Percentiles rank a stretch among this genome's conserved stretches.
Evolutionary conservation across 2,888 invertebrate species (phyloP).

Genomic region (Chloroclysta siterata): DNA sequence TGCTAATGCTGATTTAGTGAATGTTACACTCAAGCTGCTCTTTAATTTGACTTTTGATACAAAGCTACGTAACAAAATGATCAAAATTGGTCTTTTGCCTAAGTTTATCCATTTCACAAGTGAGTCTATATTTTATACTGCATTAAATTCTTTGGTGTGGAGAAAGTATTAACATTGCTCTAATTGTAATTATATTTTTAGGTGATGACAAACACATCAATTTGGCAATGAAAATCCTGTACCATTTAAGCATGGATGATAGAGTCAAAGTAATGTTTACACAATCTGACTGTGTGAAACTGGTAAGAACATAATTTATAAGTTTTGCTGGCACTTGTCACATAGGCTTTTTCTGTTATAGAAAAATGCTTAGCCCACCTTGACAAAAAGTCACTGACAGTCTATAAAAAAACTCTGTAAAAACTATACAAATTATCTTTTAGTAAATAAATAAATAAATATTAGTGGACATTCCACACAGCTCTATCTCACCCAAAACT

Average conservation of each 20-base stretch:
- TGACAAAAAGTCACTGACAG: too few species aligned
- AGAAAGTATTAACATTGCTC: constrained; percentile 2
- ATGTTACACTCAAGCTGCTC: constrained; percentile 93
- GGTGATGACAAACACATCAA: constrained; percentile 92
- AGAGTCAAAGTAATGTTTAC: constrained; percentile 96
- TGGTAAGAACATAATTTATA: constrained; percentile 77
- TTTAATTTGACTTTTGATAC: constrained; percentile 98
- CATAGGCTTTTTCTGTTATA: too few species aligned
- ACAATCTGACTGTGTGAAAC: constrained; percentile 96
- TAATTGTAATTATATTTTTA: constrained; percentile 60
- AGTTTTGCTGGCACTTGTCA: too few species aligned
- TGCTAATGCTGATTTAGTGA: constrained; percentile 89
- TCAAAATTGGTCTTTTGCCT: constrained; percentile 94
- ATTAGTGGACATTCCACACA: too few species aligned
- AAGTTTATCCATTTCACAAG: constrained; percentile 95
- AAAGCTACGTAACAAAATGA: constrained; percentile 94
- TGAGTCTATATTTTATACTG: constrained; percentile 69
- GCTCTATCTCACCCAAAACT: too few species aligned
- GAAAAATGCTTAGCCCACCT: too few species aligned
- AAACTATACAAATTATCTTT: too few species aligned
- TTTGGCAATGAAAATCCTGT: constrained; percentile 92
- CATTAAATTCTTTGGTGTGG: background rate
- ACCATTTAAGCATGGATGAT: constrained; percentile 98
- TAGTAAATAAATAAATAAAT: too few species aligned
- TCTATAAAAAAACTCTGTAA: too few species aligned